Percentiles rank a stretch among this genome's conserved stretches.
Evolutionary conservation across 1,140 invertebrate species (phyloP).

Genomic region (Pteromalus puparum): DNA sequence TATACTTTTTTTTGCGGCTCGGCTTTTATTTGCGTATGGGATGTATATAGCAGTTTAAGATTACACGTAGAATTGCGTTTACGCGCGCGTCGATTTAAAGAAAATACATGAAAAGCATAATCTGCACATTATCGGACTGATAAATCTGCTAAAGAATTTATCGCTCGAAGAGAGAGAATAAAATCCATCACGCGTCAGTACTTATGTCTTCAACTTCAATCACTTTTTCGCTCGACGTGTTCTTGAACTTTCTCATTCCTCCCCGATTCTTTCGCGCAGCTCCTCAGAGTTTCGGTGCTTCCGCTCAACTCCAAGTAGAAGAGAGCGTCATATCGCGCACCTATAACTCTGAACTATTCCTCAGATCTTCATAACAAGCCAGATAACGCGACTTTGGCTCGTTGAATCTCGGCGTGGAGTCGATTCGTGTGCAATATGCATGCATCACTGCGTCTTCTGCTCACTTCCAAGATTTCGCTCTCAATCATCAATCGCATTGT

Average conservation of each 20-base stretch:
- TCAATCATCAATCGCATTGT: too few relatives aligned
- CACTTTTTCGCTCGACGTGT: too few relatives aligned
- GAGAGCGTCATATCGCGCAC: background rate
- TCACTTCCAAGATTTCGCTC: background rate
- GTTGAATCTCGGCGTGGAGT: constrained; percentile 58
- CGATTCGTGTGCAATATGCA: constrained; percentile 48
- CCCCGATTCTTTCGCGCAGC: background rate
- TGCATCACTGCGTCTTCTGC: constrained; percentile 51
- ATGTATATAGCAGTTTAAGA: too few relatives aligned
- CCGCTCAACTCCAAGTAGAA: background rate
- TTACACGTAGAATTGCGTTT: too few relatives aligned
- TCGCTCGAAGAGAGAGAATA: too few relatives aligned
- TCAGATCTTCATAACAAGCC: constrained; percentile 66
- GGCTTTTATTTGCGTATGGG: too few relatives aligned
- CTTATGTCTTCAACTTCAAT: too few relatives aligned
- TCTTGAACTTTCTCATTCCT: background rate
- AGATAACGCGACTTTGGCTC: constrained; percentile 55
- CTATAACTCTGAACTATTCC: constrained; percentile 70
- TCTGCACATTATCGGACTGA: too few relatives aligned
- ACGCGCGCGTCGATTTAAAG: too few relatives aligned
- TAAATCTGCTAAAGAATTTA: too few relatives aligned
- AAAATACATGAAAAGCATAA: too few relatives aligned
- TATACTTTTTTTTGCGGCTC: background rate
- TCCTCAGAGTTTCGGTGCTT: background rate
- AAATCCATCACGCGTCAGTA: too few relatives aligned